phyloP scores from a whole-genome alignment of 2,113 vertebrate species.

The Rhabdornis inornatus region DNA sequence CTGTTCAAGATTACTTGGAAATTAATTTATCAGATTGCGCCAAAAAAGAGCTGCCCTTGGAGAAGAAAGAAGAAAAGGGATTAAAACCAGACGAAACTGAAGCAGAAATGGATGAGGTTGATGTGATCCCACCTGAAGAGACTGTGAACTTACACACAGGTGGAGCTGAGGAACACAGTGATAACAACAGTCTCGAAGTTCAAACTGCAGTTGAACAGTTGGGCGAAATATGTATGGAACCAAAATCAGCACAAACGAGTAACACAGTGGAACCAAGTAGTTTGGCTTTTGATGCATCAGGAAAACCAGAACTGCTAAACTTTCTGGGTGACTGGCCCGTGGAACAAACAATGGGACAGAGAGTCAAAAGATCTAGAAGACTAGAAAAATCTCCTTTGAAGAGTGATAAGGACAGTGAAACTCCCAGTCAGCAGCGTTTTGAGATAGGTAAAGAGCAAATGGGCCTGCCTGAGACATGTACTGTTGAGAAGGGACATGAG shows the following conservation, averaged over 20 bases:
- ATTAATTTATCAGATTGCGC: constrained; percentile 1
- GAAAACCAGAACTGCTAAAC: constrained; percentile 60
- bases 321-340: constrained; percentile 93
- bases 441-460: neutral
- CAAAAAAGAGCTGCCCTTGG: neutral
- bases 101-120: neutral
- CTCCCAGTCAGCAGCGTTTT: neutral
- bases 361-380: constrained; percentile 71
- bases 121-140: neutral
- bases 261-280: constrained; percentile 19
- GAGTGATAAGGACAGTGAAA: constrained; percentile 10
- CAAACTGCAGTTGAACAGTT: neutral
- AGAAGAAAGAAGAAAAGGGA: constrained; percentile 13
- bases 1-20: neutral
- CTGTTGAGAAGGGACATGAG: neutral
- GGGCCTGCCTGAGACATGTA: neutral
- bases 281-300: constrained; percentile 5
- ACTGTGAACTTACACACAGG: neutral
- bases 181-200: neutral
- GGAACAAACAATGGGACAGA: constrained; percentile 81
- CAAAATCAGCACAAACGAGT: neutral
- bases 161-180: neutral
- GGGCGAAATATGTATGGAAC: neutral
- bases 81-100: neutral
- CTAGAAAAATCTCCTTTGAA: constrained; percentile 63